Conservation (phyloP, 2,888 invertebrate genomes). For the Notocelia uddmanniana region DNA sequence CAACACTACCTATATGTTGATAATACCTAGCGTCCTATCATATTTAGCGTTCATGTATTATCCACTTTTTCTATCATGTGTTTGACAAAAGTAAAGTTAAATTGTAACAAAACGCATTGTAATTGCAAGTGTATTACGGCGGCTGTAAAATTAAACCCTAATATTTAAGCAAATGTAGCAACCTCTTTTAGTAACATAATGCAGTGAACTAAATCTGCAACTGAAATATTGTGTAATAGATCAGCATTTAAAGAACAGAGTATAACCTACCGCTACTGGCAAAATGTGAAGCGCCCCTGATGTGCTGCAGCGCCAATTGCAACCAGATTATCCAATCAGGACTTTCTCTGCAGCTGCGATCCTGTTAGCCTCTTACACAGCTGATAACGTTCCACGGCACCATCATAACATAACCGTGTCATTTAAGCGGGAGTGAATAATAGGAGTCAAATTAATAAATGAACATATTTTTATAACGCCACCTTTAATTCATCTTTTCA, state of each 20-base stretch:
- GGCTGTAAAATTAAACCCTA: too few species aligned
- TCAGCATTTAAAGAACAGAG: not conserved
- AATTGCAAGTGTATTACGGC: too few species aligned
- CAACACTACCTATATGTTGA: too few species aligned
- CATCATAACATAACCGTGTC: slow-evolving; percentile 14
- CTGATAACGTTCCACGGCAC: slow-evolving; percentile 24
- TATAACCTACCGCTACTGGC: slow-evolving; percentile 1
- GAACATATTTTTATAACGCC: not conserved
- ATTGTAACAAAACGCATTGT: too few species aligned
- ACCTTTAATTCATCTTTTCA: not conserved
- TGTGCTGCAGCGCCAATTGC: slow-evolving; percentile 66
- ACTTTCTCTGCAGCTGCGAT: slow-evolving; percentile 78
- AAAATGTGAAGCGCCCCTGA: slow-evolving; percentile 58
- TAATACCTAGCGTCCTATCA: too few species aligned
- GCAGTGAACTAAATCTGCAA: too few species aligned
- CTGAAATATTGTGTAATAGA: too few species aligned
- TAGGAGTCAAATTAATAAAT: not conserved
- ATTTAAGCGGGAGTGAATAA: not conserved
- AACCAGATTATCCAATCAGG: slow-evolving; percentile 78
- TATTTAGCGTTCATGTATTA: too few species aligned
- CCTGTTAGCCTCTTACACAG: slow-evolving; percentile 51
- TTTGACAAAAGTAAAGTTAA: too few species aligned
- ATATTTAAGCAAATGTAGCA: too few species aligned
- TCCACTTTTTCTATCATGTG: too few species aligned
- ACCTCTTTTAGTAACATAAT: too few species aligned